phyloP scores from a whole-genome alignment of 1,140 invertebrate species.

The Carposina sasakii region DNA sequence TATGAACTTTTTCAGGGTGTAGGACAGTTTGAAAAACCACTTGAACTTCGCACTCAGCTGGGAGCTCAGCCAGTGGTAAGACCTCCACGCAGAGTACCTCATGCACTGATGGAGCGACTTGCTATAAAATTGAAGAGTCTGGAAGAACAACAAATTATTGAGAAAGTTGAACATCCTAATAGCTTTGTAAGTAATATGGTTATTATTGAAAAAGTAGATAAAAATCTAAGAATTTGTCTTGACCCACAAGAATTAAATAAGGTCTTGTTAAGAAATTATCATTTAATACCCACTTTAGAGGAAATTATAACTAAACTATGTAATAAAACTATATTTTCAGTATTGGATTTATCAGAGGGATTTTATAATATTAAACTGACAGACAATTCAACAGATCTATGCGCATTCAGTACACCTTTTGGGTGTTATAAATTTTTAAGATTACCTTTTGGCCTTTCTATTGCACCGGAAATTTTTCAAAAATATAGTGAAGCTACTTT shows the following conservation, averaged over 20 bases:
- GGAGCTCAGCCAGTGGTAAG: slow-evolving; percentile 16
- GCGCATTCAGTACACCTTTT: slow-evolving; percentile 14
- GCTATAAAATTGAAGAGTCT: slow-evolving; percentile 21
- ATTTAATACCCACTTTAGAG: slow-evolving; percentile 25
- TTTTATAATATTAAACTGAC: slow-evolving; percentile 27
- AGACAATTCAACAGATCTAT: slow-evolving; percentile 19
- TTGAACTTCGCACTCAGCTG: slow-evolving; percentile 11
- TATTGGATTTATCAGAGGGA: slow-evolving; percentile 29
- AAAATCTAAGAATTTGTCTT: slow-evolving; percentile 27
- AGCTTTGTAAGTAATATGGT: slow-evolving; percentile 32
- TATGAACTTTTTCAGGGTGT: slow-evolving; percentile 12
- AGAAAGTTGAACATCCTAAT: slow-evolving; percentile 23
- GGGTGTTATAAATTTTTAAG: slow-evolving; percentile 15
- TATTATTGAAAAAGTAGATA: slow-evolving; percentile 26
- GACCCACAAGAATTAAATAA: slow-evolving; percentile 31
- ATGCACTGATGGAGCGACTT: slow-evolving; percentile 16
- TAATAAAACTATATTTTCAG: slow-evolving; percentile 22
- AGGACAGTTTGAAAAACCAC: slow-evolving; percentile 10
- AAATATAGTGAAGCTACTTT: slow-evolving; percentile 25
- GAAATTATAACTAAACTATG: slow-evolving; percentile 16
- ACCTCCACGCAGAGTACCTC: slow-evolving; percentile 23
- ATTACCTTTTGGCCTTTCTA: slow-evolving; percentile 31
- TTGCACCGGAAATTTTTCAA: slow-evolving; percentile 34
- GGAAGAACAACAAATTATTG: slow-evolving; percentile 22
- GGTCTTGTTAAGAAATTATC: slow-evolving; percentile 27